Evolutionary conservation across 2,113 vertebrate species (phyloP), one percentile per base, ranked within the genome.

Genomic region (Nanger granti): DNA sequence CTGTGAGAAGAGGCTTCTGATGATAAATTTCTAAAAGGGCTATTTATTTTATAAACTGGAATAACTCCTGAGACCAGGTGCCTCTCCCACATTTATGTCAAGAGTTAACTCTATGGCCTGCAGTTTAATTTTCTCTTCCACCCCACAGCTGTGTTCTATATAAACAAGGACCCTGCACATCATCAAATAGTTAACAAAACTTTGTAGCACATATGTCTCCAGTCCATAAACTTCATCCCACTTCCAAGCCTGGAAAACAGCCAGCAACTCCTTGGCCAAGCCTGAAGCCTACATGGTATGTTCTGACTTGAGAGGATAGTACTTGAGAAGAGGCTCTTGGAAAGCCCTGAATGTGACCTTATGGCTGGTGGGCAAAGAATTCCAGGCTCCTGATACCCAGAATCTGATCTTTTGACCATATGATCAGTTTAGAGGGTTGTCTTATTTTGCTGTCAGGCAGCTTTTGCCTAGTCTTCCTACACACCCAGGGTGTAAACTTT

Each of bases 41-140:
- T 62, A 22, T 59, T 93, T 60, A 85, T 26, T 92, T 76, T 44
- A 44, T 1, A 44, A 62, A 44, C 2, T 55, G 8, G 3, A 22
- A 80, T 37, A 92, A 54, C 24, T 52, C 3, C 13, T n/a, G 54
- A 83, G 44, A 96, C 0, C 17, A 22, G 17, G 3, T 26, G 1
- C 3, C 5, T 84, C 44, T 11, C 8, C 31, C 24, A 29, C 17
- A 15, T 49, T 22, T 13, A 2, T 41, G 2, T 8, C 20, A 13
- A 7, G 8, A 4, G 9, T n/a, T 31, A 92, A 2, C 7, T 44
- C 29, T 84, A 4, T 55, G 13, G 0, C 5, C 3, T 64, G 3
- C 3, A 73, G 20, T 41, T 1, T 3, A 37, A 0, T 90, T 11
- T 82, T 60, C 44, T 37, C n/a, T 87, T 87, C 9, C 34, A 66